Conservation (phyloP, 2,113 vertebrate genomes). For the Raja brachyura region DNA sequence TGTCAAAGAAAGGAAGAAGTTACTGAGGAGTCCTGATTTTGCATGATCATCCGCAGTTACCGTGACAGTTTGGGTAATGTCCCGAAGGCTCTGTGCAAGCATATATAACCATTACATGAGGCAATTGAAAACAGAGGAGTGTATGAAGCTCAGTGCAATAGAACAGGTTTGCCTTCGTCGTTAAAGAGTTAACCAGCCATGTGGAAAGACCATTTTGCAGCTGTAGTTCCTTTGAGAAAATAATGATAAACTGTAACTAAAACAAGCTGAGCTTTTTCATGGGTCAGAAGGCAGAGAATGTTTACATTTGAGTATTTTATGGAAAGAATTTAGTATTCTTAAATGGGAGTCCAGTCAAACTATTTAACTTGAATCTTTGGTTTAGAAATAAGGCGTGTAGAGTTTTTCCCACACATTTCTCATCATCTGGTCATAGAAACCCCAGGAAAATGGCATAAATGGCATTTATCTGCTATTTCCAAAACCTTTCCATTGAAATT, state of each 20-base stretch:
- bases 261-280: slow-evolving; percentile 30
- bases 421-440: background rate
- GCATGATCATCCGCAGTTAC: background rate
- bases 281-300: slow-evolving; percentile 32
- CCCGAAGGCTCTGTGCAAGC: background rate
- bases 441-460: background rate
- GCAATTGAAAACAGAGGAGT: background rate
- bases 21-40: background rate
- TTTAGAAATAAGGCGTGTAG: background rate
- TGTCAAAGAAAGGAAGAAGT: background rate
- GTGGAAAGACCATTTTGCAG: slow-evolving; percentile 27
- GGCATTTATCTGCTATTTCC: background rate
- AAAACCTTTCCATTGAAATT: background rate
- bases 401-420: background rate
- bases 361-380: slow-evolving; percentile 7
- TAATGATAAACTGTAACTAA: slow-evolving; percentile 34
- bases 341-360: background rate
- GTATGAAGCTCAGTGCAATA: background rate
- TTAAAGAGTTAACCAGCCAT: slow-evolving; percentile 16
- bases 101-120: background rate
- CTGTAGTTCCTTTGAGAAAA: slow-evolving; percentile 33
- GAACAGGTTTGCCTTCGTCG: background rate
- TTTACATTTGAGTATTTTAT: slow-evolving; percentile 37
- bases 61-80: background rate
- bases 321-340: slow-evolving; percentile 32